Evolutionary conservation across 2,888 invertebrate genomes (phyloP).

Genomic region (Drosophila anomelani): DNA sequence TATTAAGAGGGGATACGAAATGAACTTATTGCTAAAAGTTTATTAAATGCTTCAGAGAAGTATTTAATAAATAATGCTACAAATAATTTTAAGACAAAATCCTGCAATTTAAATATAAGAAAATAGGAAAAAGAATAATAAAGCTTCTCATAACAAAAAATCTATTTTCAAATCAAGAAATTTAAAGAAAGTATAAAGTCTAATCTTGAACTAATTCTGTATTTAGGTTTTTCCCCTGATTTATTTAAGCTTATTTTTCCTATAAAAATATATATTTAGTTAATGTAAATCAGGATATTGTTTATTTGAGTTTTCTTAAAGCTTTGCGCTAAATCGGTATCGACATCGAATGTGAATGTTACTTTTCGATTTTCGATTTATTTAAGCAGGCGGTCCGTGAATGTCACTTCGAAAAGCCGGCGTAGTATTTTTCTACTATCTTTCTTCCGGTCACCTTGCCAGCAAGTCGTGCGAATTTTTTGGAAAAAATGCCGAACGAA

Average conservation of each 20-base stretch:
- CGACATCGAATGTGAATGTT: too few species aligned
- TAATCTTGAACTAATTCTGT: too few species aligned
- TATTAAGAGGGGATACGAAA: not conserved
- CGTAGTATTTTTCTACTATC: slow-evolving; percentile 1
- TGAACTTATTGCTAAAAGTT: not conserved
- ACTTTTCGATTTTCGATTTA: not conserved
- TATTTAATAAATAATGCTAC: not conserved
- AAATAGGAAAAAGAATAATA: not conserved
- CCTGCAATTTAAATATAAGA: not conserved
- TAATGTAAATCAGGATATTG: too few species aligned
- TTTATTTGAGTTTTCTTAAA: too few species aligned
- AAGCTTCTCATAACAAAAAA: not conserved
- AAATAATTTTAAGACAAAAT: not conserved
- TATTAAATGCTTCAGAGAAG: not conserved
- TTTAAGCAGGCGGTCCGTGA: not conserved
- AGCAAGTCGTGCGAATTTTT: slow-evolving; percentile 7
- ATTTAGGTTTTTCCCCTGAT: too few species aligned
- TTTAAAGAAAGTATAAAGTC: too few species aligned
- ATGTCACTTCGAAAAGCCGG: not conserved
- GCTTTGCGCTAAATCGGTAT: not conserved
- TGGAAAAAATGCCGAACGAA: slow-evolving; percentile 64
- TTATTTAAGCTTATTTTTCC: too few species aligned
- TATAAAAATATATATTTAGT: too few species aligned
- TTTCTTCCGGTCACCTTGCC: slow-evolving; percentile 13
- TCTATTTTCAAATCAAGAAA: not conserved